Evolutionary conservation across 2,113 vertebrate species (phyloP), one percentile per base, ranked within the genome.

Genomic region (Neodon shergylaensis): DNA sequence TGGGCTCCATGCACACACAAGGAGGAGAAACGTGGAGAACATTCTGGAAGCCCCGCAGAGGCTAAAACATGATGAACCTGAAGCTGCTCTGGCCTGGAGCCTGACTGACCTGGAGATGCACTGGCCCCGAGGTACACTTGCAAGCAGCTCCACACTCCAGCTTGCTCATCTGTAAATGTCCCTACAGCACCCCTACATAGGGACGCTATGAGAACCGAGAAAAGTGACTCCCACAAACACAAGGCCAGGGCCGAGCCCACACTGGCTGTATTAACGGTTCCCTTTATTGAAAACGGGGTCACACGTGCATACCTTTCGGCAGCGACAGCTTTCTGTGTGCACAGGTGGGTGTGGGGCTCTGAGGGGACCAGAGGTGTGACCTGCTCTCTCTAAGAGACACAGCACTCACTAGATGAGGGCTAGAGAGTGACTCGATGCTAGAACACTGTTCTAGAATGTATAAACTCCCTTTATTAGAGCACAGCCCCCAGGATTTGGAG

Each of bases 101-200:
- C 24, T 58, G 13, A 31, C n/a, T 6, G 42, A 19, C 36, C 31
- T 13, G 8, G 36, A 42, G 78, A 39, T 36, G 13, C 31, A 33
- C 10, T 26, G 21, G 19, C 33, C 22, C 36, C 14, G 31, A 82
- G 36, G 17, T 17, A 36, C 2, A 0, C 72, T 22, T 1, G 42
- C 74, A 36, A 31, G 19, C 2, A 12, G 12, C 74, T 66, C 33
- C 28, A 24, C 36, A 42, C 68, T 42, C 82, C 90, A 70, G 54
- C 47, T 28, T 73, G 66, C 79, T 58, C 42, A 13, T 24, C 88
- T 90, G 68, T 54, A 24, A 94, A 86, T 11, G 63, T 58, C 17
- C 7, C 7, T 12, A 2, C 1, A 17, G 72, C 22, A 3, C 7
- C 58, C 66, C 2, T 0, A 0, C 4, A 0, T 5, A 1, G 26